Percentiles rank a stretch among this genome's conserved stretches.
Conservation (phyloP, 1,140 invertebrate species). For the Zophobas atratus region DNA sequence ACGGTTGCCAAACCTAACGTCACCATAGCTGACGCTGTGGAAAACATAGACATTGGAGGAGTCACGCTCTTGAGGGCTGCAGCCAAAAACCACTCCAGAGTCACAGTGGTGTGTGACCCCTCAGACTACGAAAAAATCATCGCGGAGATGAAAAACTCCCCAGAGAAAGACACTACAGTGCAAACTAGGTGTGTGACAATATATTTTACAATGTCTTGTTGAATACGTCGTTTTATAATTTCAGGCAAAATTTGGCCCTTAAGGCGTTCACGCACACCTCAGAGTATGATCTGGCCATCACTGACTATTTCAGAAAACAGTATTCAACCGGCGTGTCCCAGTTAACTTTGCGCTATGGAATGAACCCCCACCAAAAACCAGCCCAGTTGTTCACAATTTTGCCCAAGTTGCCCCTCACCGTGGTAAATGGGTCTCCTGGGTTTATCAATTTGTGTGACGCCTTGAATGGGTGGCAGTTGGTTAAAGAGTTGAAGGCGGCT, state of each 20-base stretch:
- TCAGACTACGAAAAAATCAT: slow-evolving; percentile 87
- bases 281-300: slow-evolving; percentile 94
- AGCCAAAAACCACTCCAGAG: slow-evolving; percentile 97
- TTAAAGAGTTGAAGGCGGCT: slow-evolving; percentile 88
- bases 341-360: slow-evolving; percentile 92
- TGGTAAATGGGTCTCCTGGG: slow-evolving; percentile 95
- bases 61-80: slow-evolving; percentile 95
- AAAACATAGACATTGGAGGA: slow-evolving; percentile 98
- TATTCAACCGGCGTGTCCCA: slow-evolving; percentile 86
- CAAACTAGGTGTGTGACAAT: slow-evolving; percentile 77
- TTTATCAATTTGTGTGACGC: slow-evolving; percentile 99
- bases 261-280: slow-evolving; percentile 98
- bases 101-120: slow-evolving; percentile 96
- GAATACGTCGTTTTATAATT: slow-evolving; percentile 20
- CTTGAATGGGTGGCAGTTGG: slow-evolving; percentile 97
- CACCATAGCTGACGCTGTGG: slow-evolving; percentile 91
- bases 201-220: background rate
- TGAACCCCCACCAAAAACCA: slow-evolving; percentile 98
- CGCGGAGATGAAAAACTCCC: slow-evolving; percentile 75
- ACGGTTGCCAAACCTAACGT: slow-evolving; percentile 89
- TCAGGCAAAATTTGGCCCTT: slow-evolving; percentile 83
- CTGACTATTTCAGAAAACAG: slow-evolving; percentile 95
- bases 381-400: slow-evolving; percentile 92
- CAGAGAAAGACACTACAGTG: slow-evolving; percentile 76
- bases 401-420: slow-evolving; percentile 87